Evolutionary conservation across 2,888 invertebrate genomes (phyloP), one percentile per base, ranked within the genome.

Genomic region (Drosophila barbarae): DNA sequence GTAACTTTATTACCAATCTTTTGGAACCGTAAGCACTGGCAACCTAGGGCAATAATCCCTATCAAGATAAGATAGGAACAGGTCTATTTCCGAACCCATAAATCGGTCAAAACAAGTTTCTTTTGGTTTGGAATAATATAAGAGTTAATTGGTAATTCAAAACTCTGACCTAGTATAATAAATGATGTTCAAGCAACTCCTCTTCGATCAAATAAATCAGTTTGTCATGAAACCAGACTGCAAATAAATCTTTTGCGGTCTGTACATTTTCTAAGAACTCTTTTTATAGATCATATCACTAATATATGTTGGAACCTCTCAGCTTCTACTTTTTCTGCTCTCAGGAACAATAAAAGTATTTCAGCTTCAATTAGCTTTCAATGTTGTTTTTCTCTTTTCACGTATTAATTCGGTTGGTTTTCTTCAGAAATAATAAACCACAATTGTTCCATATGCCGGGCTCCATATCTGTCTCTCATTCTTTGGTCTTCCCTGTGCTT

Each of bases 391-490:
- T 23, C n/a, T 61, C 23, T 41, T 41, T 41, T 41, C 60, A 41
- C 35, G 30, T 38, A 30, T 51, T 49, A 61, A 53, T 47, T 65
- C 64, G 34, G 36, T 61, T 53, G 46, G 15, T 32, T 63, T 65
- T 65, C 65, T 63, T 49, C 12, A 35, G 54, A 63, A 65, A 63
- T 47, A 65, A 55, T 63, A 36, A 65, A 54, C 65, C 41, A 36
- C 65, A 63, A 65, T 65, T 67, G 67, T 50, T 54, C 51, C 67
- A 57, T 46, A 46, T 46, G 46, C 46, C 46, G 18, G 30, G 23
- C 46, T 42, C 41, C 41, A 42, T 42, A n/a, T 42, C 23, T 41
- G 23, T 13, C n/a, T 8, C n/a, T n/a, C 8, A 4, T n/a, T 30
- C 30, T 57, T 23, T 30, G 41, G 26, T 53, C 26, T 49, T 61